These are phyloP conservation scores for Pilophorus perplexus DNA, from an alignment of 2,888 invertebrate genomes.

Conservation along the genomic window DNA sequence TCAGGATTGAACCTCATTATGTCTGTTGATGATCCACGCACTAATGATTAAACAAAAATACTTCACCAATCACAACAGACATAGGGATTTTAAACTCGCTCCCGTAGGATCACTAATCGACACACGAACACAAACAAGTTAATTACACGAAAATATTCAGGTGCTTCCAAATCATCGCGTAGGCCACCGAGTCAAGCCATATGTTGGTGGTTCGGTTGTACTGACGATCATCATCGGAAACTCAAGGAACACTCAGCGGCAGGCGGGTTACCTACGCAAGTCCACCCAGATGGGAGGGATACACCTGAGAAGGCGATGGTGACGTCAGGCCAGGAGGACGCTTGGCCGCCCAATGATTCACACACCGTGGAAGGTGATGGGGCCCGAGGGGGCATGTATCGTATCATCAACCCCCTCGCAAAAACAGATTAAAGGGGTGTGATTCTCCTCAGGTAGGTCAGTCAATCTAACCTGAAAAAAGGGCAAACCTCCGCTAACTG, in stretches of 20 bases:
- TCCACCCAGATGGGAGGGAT: not conserved
- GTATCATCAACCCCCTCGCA: too few species aligned
- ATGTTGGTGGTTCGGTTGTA: not conserved
- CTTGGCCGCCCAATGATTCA: not conserved
- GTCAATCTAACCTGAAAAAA: too few species aligned
- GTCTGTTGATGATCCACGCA: not conserved
- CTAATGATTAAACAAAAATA: not conserved
- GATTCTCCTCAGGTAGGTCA: too few species aligned
- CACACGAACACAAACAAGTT: not conserved
- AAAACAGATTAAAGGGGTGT: too few species aligned
- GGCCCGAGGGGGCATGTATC: too few species aligned
- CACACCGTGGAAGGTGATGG: too few species aligned
- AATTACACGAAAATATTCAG: not conserved
- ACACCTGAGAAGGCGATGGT: not conserved
- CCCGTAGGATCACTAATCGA: not conserved
- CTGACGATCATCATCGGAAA: not conserved
- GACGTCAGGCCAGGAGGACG: not conserved
- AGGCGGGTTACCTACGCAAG: not conserved
- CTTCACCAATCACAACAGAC: not conserved
- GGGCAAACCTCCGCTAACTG: too few species aligned
- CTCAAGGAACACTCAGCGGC: not conserved
- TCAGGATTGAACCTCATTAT: slow-evolving; percentile 28
- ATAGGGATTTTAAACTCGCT: not conserved
- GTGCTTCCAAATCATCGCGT: not conserved
- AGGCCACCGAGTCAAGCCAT: not conserved